A percentile compares a stretch with the other conserved stretches of the same genome.
phyloP scores from a whole-genome alignment of 1,140 invertebrate genomes.

The Pseudomyrmex gracilis region DNA sequence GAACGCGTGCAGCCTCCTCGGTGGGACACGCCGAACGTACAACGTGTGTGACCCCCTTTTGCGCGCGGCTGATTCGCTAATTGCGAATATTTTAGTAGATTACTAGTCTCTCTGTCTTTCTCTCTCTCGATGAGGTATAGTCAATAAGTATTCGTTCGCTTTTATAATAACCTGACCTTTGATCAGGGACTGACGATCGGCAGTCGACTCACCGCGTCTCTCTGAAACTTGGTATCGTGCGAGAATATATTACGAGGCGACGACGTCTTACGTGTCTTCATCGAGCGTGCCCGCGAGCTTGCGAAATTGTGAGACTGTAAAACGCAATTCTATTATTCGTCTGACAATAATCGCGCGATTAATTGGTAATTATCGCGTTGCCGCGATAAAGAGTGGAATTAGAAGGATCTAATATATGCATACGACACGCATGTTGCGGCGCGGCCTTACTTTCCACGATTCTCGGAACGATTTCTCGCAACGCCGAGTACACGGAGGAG shows the following conservation, averaged over 20 bases:
- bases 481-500: background rate
- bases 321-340: conserved; percentile 38
- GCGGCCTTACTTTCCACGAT: conserved; percentile 63
- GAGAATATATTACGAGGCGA: background rate
- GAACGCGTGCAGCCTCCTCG: conserved; percentile 35
- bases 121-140: background rate
- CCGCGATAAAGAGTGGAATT: conserved; percentile 38
- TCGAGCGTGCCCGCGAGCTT: background rate
- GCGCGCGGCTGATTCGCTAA: background rate
- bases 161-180: background rate
- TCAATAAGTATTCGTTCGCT: background rate
- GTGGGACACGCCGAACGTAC: conserved; percentile 27
- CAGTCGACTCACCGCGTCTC: background rate
- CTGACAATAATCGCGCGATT: conserved; percentile 42
- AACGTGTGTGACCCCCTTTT: conserved; percentile 26
- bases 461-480: conserved; percentile 40
- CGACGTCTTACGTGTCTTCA: background rate
- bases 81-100: background rate
- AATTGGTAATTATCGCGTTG: conserved; percentile 54
- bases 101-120: no score
- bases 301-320: background rate
- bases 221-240: background rate
- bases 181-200: background rate
- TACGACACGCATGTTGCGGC: conserved; percentile 27
- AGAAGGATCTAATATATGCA: conserved; percentile 51